Base-by-base conservation (phyloP, 1,140 invertebrate genomes). In the Yoshiicerus persimilis region DNA sequence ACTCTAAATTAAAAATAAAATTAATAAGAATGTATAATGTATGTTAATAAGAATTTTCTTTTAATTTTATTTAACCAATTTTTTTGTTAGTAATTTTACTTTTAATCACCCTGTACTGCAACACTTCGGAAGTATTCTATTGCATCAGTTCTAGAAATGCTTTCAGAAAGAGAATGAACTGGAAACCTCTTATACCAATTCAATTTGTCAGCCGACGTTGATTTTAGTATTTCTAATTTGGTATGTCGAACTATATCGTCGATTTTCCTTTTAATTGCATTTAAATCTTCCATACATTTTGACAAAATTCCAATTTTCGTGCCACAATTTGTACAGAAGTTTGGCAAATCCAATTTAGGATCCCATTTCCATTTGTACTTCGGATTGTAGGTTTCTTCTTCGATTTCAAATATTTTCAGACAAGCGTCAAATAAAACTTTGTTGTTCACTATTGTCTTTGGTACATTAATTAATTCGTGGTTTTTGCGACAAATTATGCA, bases 121-220 rank as follows among this genome's bases (percentile, higher is more conserved):
- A 16, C 16, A 4, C 47, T 56, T 56, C 47, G 13, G 8, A n/a
- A 56, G 8, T 56, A 56, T n/a, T 56, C 47, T n/a, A 56, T 56
- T n/a, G 20, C n/a, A 3, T 56, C 20, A n/a, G n/a, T n/a, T n/a
- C 20, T n/a, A 56, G 47, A 56, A 56, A 56, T 0, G 20, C n/a
- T n/a, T n/a, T 16, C 4, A 4, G 6, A 0, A 0, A n/a, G 6
- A n/a, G n/a, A n/a, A 5, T 0, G 4, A n/a, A n/a, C n/a, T n/a
- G 16, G 13, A 4, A 20, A 16, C n/a, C 2, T 56, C n/a, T 56
- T 56, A n/a, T 16, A 16, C 13, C 20, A 20, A 11, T 47, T n/a
- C n/a, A 16, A 4, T 56, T 56, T 56, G 4, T n/a, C 20, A n/a
- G 0, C 20, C 4, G 20, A 3, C 1, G 20, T 56, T n/a, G 47